Base-by-base conservation (phyloP, 2,113 vertebrate genomes). In the Epinephelus moara region DNA sequence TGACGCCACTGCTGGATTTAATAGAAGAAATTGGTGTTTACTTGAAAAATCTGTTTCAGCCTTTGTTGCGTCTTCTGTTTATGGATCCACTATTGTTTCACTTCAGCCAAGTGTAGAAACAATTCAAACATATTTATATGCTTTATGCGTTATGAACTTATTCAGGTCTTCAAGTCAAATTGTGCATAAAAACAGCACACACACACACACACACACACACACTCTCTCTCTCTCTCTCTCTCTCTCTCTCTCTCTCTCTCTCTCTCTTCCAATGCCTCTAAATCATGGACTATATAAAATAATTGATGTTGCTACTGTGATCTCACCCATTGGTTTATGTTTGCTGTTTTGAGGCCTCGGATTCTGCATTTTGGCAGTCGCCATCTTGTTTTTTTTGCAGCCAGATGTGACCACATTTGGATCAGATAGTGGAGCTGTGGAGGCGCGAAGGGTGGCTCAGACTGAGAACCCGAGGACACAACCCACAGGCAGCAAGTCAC, bases 11-110 rank as follows among this genome's bases (percentile, higher is more conserved):
- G 42, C 17, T 72, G 37, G 33, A 60, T 67, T 53, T 47, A 62
- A 40, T 57, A 57, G 10, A 75, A 68, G 3, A 52, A 47, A 6
- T 42, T 33, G 1, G 18, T 70, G 12, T 60, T 33, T 59, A 18
- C 12, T 6, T 42, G 19, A 53, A 75, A 59, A 3, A 64, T 61
- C 12, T 13, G 10, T 17, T 30, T 61, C 62, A 52, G 17, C 14
- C 1, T 81, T 55, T 23, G 15, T 40, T 74, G 25, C 4, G 63
- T 33, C 27, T 15, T 75, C 13, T 68, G 52, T 69, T 62, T 57
- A 57, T 57, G 4, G 19, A 81, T 70, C 49, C 6, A 33, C 18
- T 7, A n/a, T 49, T 74, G 13, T 63, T 62, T 55, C 3, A 61
- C 17, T 10, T 47, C 0, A 23, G 11, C 49, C 25, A 49, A 53